A percentile compares a stretch with the other conserved stretches of the same genome.
phyloP scores from a whole-genome alignment of 2,113 vertebrate genomes.

The Entomyzon cyanotis region DNA sequence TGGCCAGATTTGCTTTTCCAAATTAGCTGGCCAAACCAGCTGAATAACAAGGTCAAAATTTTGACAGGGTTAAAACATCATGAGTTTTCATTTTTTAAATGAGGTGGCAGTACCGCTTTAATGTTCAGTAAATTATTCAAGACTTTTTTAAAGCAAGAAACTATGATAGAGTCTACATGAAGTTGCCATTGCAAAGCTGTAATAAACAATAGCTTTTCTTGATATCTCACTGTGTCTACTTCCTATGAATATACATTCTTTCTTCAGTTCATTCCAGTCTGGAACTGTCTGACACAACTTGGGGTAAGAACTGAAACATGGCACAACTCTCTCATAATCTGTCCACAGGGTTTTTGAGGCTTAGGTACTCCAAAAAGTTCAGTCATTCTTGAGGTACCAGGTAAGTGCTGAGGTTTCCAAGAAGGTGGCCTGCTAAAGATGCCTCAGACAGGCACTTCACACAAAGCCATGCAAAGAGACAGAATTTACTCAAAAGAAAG shows the following conservation, averaged over 20 bases:
- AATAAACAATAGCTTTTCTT: neutral
- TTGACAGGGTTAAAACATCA: constrained; percentile 8
- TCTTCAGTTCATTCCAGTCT: neutral
- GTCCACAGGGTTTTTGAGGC: neutral
- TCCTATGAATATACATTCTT: neutral
- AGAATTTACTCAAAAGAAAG: neutral
- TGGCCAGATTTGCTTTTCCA: neutral
- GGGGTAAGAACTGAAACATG: neutral
- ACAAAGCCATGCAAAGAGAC: neutral
- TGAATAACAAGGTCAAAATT: neutral
- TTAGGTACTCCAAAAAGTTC: neutral
- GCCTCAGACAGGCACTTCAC: neutral
- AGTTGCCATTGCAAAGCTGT: neutral
- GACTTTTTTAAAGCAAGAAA: neutral
- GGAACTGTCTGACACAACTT: neutral
- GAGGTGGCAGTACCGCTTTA: neutral
- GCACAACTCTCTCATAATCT: neutral
- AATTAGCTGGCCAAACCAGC: constrained; percentile 13
- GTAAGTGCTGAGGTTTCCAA: neutral
- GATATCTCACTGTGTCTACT: neutral
- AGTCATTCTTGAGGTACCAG: neutral
- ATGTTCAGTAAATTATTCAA: neutral
- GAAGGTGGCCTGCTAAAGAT: neutral
- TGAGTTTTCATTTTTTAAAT: neutral
- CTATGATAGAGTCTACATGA: neutral